Base-by-base conservation (phyloP, 1,140 invertebrate genomes). In the Brachionus paranguensis region DNA sequence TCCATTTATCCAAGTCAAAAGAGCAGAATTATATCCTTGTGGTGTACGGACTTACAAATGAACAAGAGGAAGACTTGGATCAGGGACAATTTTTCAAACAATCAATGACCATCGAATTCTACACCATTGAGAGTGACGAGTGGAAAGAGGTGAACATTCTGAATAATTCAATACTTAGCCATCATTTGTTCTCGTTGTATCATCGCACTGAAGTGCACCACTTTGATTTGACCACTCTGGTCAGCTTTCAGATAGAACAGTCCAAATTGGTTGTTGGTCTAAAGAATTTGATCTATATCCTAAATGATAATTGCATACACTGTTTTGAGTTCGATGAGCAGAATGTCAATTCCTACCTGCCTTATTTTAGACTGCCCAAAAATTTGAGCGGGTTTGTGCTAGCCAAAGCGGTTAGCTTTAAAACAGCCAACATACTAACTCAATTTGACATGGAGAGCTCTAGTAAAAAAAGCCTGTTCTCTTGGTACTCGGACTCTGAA, bases 291-390 rank as follows among this genome's bases (percentile, higher is more conserved):
- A 64, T 81, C 17, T 81, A 81, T 27, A 41, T 81, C 1, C 24
- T 81, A 60, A 60, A 68, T 47, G 78, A 81, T 45, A 81, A 64
- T 47, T 81, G 78, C 27, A 81, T 81, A 37, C 64, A 81, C 10
- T 81, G 78, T 68, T 81, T 45, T 68, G 78, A 81, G 27, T 81
- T 81, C 17, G 78, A 81, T 68, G 27, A 45, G 14, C 24, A 41
- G 11, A 27, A 41, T 14, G 37, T 64, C 0, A 43, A 81, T 20
- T 64, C 43, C 7, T 64, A 47, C 64, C 24, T 81, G 41, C 78
- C 78, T 33, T 81, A 81, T 81, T 81, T 81, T 68, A 43, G 78
- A 45, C 20, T 81, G 27, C 78, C 78, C 10, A 81, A 76, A 50
- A 76, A 47, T 76, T 50, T 76, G 45, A 53, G 3, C n/a, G 47